Evolutionary conservation across 2,113 vertebrate genomes (phyloP).

Genomic region (Anseranas semipalmata): DNA sequence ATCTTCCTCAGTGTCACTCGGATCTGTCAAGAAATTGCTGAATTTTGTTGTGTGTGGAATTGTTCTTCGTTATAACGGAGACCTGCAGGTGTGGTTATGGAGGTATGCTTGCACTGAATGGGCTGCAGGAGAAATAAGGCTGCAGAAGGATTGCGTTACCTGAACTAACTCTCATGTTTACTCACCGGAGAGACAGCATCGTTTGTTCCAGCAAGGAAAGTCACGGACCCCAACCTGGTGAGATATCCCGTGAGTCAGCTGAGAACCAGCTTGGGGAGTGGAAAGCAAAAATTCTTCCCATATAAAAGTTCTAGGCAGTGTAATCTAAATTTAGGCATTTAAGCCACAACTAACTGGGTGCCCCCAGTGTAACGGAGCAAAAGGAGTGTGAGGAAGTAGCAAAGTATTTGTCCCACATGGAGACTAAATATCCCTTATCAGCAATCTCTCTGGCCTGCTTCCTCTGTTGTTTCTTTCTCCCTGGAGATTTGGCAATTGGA

Average conservation of each 20-base stretch:
- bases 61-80: fast-evolving
- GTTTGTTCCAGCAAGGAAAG: not conserved
- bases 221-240: not conserved
- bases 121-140: not conserved
- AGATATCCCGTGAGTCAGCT: not conserved
- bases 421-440: conserved; percentile 60
- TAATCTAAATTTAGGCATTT: conserved; percentile 1
- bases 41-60: not conserved
- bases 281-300: not conserved
- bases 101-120: not conserved
- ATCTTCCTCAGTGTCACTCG: not conserved
- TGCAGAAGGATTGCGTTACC: fast-evolving
- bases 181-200: fast-evolving
- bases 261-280: fast-evolving
- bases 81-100: not conserved
- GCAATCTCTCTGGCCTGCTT: conserved; percentile 44
- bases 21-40: not conserved
- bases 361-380: not conserved
- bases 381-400: conserved; percentile 60
- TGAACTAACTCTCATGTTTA: not conserved
- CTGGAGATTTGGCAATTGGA: conserved; percentile 35
- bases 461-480: conserved; percentile 56
- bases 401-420: conserved; percentile 51
- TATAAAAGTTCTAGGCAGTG: not conserved
- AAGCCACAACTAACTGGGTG: not conserved